A percentile compares a stretch with the other conserved stretches of the same genome.
These are phyloP conservation scores for Sclerurus mexicanus DNA, from an alignment of 2,113 vertebrate species.

Conservation along the genomic window DNA sequence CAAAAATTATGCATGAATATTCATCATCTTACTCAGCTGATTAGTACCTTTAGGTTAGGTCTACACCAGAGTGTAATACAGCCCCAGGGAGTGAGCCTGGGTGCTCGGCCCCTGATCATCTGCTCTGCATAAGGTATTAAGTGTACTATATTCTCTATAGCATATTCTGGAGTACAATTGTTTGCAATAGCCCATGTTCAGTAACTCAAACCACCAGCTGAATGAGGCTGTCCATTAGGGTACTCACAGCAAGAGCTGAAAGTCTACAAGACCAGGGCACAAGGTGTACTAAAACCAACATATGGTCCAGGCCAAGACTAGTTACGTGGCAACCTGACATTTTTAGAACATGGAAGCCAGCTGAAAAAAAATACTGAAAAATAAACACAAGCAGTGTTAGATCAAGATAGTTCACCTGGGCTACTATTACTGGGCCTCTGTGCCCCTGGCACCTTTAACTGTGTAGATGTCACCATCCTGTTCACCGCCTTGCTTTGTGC, in stretches of 20 bases:
- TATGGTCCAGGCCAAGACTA: accelerated
- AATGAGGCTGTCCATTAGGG: not conserved
- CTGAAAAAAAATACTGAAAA: not conserved
- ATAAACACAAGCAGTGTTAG: not conserved
- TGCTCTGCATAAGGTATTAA: not conserved
- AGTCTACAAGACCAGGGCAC: not conserved
- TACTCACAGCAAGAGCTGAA: not conserved
- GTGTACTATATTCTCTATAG: not conserved
- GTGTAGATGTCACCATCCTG: not conserved
- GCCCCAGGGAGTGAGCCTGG: not conserved
- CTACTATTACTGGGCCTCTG: not conserved
- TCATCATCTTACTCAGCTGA: not conserved
- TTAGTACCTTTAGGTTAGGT: not conserved
- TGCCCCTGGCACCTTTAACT: not conserved
- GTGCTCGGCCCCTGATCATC: not conserved
- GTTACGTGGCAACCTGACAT: not conserved
- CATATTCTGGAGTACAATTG: not conserved
- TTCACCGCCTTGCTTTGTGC: not conserved
- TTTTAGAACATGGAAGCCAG: not conserved
- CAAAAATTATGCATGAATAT: not conserved
- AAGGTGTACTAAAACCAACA: not conserved
- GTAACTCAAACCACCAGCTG: not conserved
- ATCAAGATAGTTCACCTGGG: not conserved
- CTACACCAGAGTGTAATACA: not conserved
- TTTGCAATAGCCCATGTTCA: not conserved